Conservation (phyloP, 2,888 invertebrate genomes). For the Nematopogon swammerdamellus region DNA sequence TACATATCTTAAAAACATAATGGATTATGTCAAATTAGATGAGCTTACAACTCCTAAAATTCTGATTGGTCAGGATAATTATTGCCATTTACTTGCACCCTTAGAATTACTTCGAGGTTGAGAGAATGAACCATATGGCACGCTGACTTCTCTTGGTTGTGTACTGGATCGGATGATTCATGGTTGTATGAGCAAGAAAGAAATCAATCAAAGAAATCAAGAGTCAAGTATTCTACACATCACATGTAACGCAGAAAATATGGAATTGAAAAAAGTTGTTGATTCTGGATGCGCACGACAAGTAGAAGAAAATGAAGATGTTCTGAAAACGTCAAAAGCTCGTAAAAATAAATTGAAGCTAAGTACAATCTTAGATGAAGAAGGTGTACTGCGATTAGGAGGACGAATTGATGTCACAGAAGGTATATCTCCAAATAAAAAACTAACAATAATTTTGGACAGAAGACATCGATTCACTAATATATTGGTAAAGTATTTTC, state of each 20-base stretch:
- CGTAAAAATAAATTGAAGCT: slow-evolving; percentile 10
- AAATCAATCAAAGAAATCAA: slow-evolving; percentile 7
- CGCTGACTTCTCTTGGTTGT: slow-evolving; percentile 4
- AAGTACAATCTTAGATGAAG: no score
- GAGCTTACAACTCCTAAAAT: slow-evolving; percentile 10
- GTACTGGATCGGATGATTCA: slow-evolving; percentile 12
- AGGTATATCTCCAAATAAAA: no score
- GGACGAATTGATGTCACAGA: no score
- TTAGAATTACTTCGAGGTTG: slow-evolving; percentile 9
- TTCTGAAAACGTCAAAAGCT: slow-evolving; percentile 13
- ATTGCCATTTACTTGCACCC: slow-evolving; percentile 9
- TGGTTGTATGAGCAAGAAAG: slow-evolving; percentile 10
- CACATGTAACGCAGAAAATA: slow-evolving; percentile 12
- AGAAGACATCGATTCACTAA: slow-evolving; percentile 1
- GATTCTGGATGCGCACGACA: slow-evolving; percentile 9
- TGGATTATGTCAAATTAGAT: slow-evolving; percentile 9
- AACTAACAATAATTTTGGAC: slow-evolving; percentile 2
- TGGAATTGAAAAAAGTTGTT: slow-evolving; percentile 9
- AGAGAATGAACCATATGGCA: slow-evolving; percentile 10
- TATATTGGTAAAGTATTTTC: slow-evolving; percentile 4
- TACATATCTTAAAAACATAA: slow-evolving; percentile 10
- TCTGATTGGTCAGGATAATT: slow-evolving; percentile 13
- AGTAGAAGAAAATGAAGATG: slow-evolving; percentile 9
- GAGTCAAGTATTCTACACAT: slow-evolving; percentile 13
- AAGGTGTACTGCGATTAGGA: no score